Evolutionary conservation across 2,113 vertebrate species (phyloP), one percentile per base, ranked within the genome.

Genomic region (Vulpes ferrilata): DNA sequence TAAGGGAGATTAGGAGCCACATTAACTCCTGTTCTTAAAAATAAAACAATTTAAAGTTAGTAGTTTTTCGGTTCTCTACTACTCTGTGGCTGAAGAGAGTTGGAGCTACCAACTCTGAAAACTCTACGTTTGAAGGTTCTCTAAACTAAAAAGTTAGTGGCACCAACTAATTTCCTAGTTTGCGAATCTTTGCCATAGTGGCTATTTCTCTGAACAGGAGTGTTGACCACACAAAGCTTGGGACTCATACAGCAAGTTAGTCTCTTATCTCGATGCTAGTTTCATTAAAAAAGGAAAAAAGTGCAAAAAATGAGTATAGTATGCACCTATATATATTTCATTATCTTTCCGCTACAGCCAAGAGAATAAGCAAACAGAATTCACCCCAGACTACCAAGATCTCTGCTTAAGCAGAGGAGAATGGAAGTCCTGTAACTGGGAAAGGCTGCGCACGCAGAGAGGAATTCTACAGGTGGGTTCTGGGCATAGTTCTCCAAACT

Each of bases 201-300:
- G 10, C 20, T 55, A 65, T 35, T 59, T 87, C 55, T 82, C 32
- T 79, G 57, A 76, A 90, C 51, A 95, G 10, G n/a, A 17, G 35
- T 71, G 23, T 12, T 69, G 51, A 59, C 23, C 93, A 84, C 11
- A 79, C 30, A 87, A 78, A 16, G 5, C 43, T 71, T 90, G 53
- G 35, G 9, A 73, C 48, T 88, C 59, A 22, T 2, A 86, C 7
- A 84, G 57, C 17, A 85, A 80, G 11, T 69, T 92, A 62, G 13
- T 88, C 20, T 35, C 11, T 62, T 69, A 87, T 38, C 85, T 97
- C 90, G 80, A 79, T n/a, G n/a, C 22, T 55, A 90, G 13, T 92
- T 88, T 92, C 59, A 76, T 43, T 92, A 71, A 90, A 88, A 91
- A 94, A 92, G 19, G 43, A 84, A 87, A 92, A 92, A 92, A 60